A percentile compares a stretch with the other conserved stretches of the same genome.
Evolutionary conservation across 2,113 vertebrate genomes (phyloP).

Genomic region (Labeo catla): DNA sequence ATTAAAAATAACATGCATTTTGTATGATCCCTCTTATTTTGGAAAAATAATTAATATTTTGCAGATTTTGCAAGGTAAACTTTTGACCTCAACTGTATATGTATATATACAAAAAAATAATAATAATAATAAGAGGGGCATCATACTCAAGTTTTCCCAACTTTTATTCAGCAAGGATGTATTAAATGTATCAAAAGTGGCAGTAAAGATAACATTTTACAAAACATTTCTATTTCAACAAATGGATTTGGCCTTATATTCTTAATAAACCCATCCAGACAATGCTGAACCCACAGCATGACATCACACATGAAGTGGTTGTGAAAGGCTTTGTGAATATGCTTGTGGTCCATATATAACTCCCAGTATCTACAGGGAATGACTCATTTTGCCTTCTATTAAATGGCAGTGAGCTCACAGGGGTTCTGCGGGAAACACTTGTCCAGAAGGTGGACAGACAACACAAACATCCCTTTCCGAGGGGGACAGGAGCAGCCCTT

Average conservation of each 20-base stretch:
- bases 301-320: not conserved
- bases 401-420: slow-evolving; percentile 31
- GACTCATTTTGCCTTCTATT: slow-evolving; percentile 22
- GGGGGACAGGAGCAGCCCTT: slow-evolving; percentile 20
- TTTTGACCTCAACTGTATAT: too few species aligned
- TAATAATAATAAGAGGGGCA: not conserved
- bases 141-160: not conserved
- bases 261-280: not conserved
- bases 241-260: not conserved
- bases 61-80: too few species aligned
- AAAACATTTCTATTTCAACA: not conserved
- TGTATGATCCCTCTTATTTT: too few species aligned
- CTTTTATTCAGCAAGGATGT: not conserved
- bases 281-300: not conserved
- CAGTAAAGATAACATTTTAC: not conserved
- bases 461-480: slow-evolving; percentile 65
- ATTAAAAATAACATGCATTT: too few species aligned
- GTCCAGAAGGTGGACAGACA: slow-evolving; percentile 57
- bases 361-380: slow-evolving; percentile 37
- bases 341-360: not conserved
- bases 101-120: too few species aligned
- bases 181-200: not conserved
- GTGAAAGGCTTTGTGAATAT: not conserved
- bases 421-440: slow-evolving; percentile 60
- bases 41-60: too few species aligned